A percentile compares a stretch with the other conserved stretches of the same genome.
These are phyloP conservation scores for Cybosia mesomella DNA, from an alignment of 2,888 invertebrate genomes.

Conservation along the genomic window DNA sequence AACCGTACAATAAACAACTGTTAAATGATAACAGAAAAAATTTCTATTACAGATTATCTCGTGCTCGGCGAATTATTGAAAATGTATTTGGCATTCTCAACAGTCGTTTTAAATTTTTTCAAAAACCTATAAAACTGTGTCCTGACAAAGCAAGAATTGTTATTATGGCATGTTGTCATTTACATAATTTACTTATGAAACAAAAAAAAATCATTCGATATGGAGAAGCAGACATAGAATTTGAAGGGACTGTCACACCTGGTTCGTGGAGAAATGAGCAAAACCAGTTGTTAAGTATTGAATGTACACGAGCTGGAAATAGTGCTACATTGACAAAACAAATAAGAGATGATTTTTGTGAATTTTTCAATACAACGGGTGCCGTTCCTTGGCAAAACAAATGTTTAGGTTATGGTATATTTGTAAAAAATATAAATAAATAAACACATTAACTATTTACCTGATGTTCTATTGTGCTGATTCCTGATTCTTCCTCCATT, in stretches of 20 bases:
- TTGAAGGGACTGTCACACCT: too few species aligned
- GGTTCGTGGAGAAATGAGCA: too few species aligned
- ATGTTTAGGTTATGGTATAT: too few species aligned
- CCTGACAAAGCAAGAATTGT: background rate
- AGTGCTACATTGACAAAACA: too few species aligned
- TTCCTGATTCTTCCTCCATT: conserved; percentile 9
- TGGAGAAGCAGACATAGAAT: too few species aligned
- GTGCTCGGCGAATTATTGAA: conserved; percentile 32
- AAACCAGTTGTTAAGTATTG: too few species aligned
- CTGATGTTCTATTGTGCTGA: conserved; percentile 11
- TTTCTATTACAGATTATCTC: conserved; percentile 32
- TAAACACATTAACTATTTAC: background rate
- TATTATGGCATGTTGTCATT: background rate
- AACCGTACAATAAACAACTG: conserved; percentile 16
- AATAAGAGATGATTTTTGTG: too few species aligned
- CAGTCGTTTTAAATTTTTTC: conserved; percentile 29
- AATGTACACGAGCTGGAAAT: too few species aligned
- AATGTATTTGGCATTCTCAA: conserved; percentile 32
- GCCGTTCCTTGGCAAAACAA: too few species aligned
- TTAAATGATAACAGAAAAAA: conserved; percentile 30
- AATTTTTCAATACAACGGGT: too few species aligned
- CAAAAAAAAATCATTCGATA: background rate
- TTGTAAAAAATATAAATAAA: too few species aligned
- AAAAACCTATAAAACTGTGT: conserved; percentile 10
- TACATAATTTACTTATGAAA: background rate